Base-by-base conservation (phyloP, 2,888 invertebrate genomes). In the Lasius platythorax region DNA sequence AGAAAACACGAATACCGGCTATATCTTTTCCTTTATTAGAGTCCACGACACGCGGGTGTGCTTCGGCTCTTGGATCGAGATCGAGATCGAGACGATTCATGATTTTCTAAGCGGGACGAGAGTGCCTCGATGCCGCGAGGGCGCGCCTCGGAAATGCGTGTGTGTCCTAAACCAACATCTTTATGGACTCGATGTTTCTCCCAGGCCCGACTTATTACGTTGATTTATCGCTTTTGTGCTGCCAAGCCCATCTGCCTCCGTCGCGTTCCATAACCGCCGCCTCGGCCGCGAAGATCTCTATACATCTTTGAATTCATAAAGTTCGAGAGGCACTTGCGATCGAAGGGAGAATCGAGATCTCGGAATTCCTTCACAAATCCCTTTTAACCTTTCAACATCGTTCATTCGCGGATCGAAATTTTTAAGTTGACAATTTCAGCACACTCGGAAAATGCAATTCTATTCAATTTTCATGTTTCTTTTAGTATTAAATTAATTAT, bases 81-180 rank as follows among this genome's bases (percentile, higher is more conserved):
- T 88, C 76, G 79, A 81, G 84, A 87, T 87, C 30, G 53, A 56
- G 72, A 50, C 76, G 84, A 86, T 84, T 82, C 73, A 58, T 83
- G 85, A 85, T 89, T 86, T 84, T 84, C 86, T 84, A 87, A 84
- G 72, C 70, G 23, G 23, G 6, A 28, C 1, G 9, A 18, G 81
- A 68, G 68, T 33, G 72, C 83, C 72, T 61, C 73, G 82, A 84
- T 85, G 83, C 85, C 75, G 82, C 87, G 84, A 76, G 78, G 84
- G 85, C 83, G 83, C 82, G 78, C 43, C 85, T 85, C 85, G 86
- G 28, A 87, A 83, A 79, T 88, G 87, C 89, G 85, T 83, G 74
- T 78, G 81, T 81, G 85, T 88, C 91, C 90, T 91, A 91, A 91
- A 91, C 89, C 86, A 91, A 91, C 91, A 91, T 90, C 91, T 91